Evolutionary conservation across 2,888 invertebrate genomes (phyloP), one percentile per base, ranked within the genome.

Genomic region (Lasioglossum morio): DNA sequence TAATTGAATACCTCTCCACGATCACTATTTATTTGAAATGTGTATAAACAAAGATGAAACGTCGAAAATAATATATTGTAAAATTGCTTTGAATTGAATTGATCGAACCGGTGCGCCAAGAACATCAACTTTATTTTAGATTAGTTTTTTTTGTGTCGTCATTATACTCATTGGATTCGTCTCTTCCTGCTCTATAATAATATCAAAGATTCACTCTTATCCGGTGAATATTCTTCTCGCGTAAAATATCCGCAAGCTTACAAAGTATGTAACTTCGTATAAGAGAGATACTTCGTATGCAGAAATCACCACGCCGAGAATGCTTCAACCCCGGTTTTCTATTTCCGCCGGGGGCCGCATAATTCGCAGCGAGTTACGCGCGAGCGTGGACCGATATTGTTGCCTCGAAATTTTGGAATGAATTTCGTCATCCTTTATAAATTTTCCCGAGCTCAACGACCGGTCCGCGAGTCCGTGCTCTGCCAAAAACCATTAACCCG

Each of bases 401-500:
- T 19, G 46, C 43, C 23, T 14, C 70, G 69, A 80, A n/a, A 85
- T 85, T 85, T 72, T 63, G 57, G 43, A 76, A 76, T 69, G 46
- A 76, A 72, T 81, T 81, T 76, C 81, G 34, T 76, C 72, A 40
- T 27, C 27, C 37, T 75, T 63, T 78, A 48, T 73, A 81, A 87
- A 82, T 77, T 79, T 77, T 19, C 27, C 14, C 23, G 73, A 76
- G 87, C 87, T 82, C 79, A 82, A 86, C 82, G 81, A 76, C 80
- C 78, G 80, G 30, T 60, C 46, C 84, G 27, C 34, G 76, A 12
- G 72, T n/a, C 19, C 34, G 7, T 48, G 57, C 37, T 19, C 82
- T 93, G 92, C 92, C 92, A 93, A 92, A 89, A 92, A 87, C 88
- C 91, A 91, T 93, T 92, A 93, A 92, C 92, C 92, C 88, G 91